phyloP scores from a whole-genome alignment of 2,888 invertebrate genomes.

The Drosophila meridiana region DNA sequence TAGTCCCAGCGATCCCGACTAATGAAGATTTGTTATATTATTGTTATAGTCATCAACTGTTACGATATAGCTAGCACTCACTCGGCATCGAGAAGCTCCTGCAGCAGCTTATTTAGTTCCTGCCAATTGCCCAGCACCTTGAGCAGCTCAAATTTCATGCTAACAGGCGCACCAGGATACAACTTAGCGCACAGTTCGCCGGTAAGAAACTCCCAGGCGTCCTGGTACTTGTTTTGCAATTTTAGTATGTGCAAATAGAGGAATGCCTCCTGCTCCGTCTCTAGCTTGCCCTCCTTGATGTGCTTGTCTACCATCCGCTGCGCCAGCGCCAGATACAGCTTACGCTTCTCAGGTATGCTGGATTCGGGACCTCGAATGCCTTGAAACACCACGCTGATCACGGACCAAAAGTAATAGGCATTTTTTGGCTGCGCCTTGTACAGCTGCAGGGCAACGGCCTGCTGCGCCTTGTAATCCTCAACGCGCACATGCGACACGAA shows the following conservation, averaged over 20 bases:
- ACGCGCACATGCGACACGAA: slow-evolving; percentile 98
- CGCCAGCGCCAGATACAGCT: slow-evolving; percentile 93
- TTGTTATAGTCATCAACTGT: not conserved
- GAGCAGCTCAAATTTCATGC: slow-evolving; percentile 90
- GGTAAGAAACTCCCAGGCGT: slow-evolving; percentile 92
- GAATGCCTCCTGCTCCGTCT: slow-evolving; percentile 97
- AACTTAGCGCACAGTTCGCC: slow-evolving; percentile 90
- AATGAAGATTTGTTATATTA: slow-evolving; percentile 45
- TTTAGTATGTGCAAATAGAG: slow-evolving; percentile 95
- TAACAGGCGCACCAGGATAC: slow-evolving; percentile 89
- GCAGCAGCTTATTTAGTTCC: slow-evolving; percentile 90
- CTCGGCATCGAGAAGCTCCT: slow-evolving; percentile 91
- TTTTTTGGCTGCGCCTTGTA: slow-evolving; percentile 97
- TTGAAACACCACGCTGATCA: slow-evolving; percentile 98
- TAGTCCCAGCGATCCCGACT: slow-evolving; percentile 91
- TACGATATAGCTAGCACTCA: slow-evolving; percentile 82
- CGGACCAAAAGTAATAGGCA: slow-evolving; percentile 99
- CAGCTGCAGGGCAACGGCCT: slow-evolving; percentile 94
- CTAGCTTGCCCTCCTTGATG: slow-evolving; percentile 93
- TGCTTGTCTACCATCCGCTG: slow-evolving; percentile 97
- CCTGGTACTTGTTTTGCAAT: slow-evolving; percentile 91
- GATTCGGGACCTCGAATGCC: slow-evolving; percentile 85
- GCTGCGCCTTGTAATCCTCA: slow-evolving; percentile 95
- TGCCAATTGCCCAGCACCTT: slow-evolving; percentile 91
- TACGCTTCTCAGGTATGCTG: slow-evolving; percentile 87